Evolutionary conservation across 2,888 invertebrate genomes (phyloP), one percentile per base, ranked within the genome.

Genomic region (Podotricha telesiphe): DNA sequence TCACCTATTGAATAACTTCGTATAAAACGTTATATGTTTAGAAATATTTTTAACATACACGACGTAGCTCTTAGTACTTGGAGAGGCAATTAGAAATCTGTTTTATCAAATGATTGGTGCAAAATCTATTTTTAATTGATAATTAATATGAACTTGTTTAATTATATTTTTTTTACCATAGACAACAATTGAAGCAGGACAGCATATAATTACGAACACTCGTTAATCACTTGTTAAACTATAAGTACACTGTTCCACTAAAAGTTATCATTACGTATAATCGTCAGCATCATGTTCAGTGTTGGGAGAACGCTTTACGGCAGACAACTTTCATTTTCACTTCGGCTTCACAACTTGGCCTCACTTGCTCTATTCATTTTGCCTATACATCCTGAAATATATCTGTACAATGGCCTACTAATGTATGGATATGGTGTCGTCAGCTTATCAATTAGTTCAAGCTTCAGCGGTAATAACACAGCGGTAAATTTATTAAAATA

Each of bases 241-340:
- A 65, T 72, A 69, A 67, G 64, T 63, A 70, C 61, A 65, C 65
- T 59, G 65, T 63, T 56, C 64, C 66, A 48, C 13, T 50, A 63
- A 42, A 28, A 11, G n/a, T n/a, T 13, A 45, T 59, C n/a, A 45
- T 59, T 59, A 42, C 20, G 22, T 22, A 59, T 45, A 28, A 59
- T 58, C 55, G 47, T 42, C 65, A 68, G 34, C 48, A 63, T 56
- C 51, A 70, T 61, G 51, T 53, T 68, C 45, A 64, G 50, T 62
- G 45, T 69, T 63, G 17, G 59, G 64, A 65, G 42, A 82, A 75
- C 74, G 84, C 86, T 88, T 84, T 77, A 86, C 82, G 83, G 85
- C 86, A 85, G 83, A 84, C 86, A 85, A 84, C 79, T 85, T 79
- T 81, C 79, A 76, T 81, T 84, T 86, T 82, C 82, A 86, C 85